Evolutionary conservation across 2,888 invertebrate species (phyloP).

Genomic region (Chymomyza amoena): DNA sequence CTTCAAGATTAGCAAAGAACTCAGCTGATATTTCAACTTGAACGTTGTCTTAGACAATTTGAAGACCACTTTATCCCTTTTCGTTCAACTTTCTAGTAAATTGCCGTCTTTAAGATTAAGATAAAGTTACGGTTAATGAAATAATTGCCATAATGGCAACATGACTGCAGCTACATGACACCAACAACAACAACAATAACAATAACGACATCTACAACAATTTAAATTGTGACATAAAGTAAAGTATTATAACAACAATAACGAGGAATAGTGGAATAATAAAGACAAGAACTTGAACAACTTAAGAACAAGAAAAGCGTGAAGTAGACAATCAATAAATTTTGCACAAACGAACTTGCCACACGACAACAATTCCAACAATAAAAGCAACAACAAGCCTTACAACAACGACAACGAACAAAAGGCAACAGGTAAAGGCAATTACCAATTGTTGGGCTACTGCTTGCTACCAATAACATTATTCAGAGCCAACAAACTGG

Average conservation of each 20-base stretch:
- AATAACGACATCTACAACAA: constrained; percentile 7
- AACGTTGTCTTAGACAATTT: constrained; percentile 18
- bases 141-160: constrained; percentile 41
- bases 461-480: constrained; percentile 22
- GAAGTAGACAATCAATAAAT: constrained; percentile 57
- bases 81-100: neutral
- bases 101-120: constrained; percentile 8
- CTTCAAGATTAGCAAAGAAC: too few species aligned
- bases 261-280: constrained; percentile 23
- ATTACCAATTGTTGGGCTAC: constrained; percentile 50
- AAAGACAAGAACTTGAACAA: constrained; percentile 7
- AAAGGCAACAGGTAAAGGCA: constrained; percentile 57
- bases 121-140: constrained; percentile 37
- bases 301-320: constrained; percentile 59
- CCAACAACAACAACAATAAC: constrained; percentile 11
- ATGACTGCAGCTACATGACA: constrained; percentile 24
- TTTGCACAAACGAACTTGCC: constrained; percentile 6
- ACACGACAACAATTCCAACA: constrained; percentile 1
- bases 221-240: constrained; percentile 35
- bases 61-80: neutral
- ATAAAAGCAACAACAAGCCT: constrained; percentile 13
- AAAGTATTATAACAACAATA: constrained; percentile 12
- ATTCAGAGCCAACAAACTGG: constrained; percentile 2
- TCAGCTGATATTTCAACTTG: neutral
- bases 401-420: too few species aligned